Evolutionary conservation across 35 echinoderm and acorn worm genomes (phyloP).

Genomic region (Ophioderma brevispina): DNA sequence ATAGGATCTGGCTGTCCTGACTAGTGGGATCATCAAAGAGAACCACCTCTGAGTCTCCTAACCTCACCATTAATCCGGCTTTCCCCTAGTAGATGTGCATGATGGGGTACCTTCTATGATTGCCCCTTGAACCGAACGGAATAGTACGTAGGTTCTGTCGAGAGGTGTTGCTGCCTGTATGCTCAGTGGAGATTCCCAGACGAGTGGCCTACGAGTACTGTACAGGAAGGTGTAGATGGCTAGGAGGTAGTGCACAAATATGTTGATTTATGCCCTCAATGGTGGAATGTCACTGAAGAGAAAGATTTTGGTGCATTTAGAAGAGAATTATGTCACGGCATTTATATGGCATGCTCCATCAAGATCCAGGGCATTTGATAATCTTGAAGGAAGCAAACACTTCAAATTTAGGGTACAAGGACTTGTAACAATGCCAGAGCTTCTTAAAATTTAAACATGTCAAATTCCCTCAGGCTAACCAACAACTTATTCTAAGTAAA

Average conservation of each 20-base stretch:
- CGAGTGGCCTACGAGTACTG: slow-evolving; percentile 55
- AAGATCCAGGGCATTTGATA: too few species aligned
- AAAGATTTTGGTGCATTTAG: too few species aligned
- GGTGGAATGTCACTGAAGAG: slow-evolving; percentile 76
- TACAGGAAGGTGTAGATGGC: slow-evolving; percentile 91
- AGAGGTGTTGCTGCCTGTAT: slow-evolving; percentile 36
- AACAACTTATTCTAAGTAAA: too few species aligned
- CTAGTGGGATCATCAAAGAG: slow-evolving; percentile 98
- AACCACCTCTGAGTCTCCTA: slow-evolving; percentile 87
- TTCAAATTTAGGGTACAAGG: too few species aligned
- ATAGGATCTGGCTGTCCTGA: slow-evolving; percentile 82
- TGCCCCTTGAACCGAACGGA: slow-evolving; percentile 10
- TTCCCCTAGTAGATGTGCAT: background rate
- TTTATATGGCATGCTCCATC: too few species aligned
- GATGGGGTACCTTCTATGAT: background rate
- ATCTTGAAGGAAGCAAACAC: too few species aligned
- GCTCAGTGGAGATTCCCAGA: slow-evolving; percentile 68
- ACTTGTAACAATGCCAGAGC: too few species aligned
- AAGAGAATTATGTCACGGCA: too few species aligned
- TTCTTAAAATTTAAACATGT: background rate
- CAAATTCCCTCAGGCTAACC: background rate
- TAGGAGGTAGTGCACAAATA: slow-evolving; percentile 93
- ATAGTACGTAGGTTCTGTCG: slow-evolving; percentile 34
- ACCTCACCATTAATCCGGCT: slow-evolving; percentile 72
- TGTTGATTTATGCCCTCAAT: slow-evolving; percentile 89